These are phyloP conservation scores for Apis florea DNA, from an alignment of 1,140 invertebrate genomes.

Conservation along the genomic window DNA sequence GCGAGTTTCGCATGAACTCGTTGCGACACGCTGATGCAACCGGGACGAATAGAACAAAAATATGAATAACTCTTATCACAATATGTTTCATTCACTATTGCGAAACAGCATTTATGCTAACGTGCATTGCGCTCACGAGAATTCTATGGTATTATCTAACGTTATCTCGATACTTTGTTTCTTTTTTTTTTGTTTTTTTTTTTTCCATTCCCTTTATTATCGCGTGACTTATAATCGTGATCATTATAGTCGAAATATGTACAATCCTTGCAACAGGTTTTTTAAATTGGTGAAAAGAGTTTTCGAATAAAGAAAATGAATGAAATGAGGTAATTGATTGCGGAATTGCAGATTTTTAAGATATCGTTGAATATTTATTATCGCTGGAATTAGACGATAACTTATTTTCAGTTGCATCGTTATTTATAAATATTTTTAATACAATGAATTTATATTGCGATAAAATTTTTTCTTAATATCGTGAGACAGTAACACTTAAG, in stretches of 20 bases:
- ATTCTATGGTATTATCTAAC: constrained; percentile 1
- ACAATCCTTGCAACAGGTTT: no score
- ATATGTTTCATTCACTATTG: constrained; percentile 29
- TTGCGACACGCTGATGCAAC: constrained; percentile 32
- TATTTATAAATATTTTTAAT: no score
- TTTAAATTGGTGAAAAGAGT: no score
- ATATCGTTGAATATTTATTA: no score
- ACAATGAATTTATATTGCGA: neutral
- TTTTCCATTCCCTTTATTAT: neutral
- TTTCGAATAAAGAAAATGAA: no score
- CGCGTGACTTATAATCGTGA: no score
- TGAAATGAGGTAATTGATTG: no score
- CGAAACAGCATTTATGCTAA: neutral
- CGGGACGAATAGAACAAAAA: constrained; percentile 12
- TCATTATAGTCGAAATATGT: no score
- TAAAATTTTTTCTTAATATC: neutral
- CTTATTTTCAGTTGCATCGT: no score
- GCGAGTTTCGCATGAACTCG: neutral
- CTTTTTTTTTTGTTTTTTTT: neutral
- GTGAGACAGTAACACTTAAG: neutral
- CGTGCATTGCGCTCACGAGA: neutral
- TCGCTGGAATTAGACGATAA: no score
- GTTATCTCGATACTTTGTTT: neutral
- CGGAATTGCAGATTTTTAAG: no score
- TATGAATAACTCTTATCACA: constrained; percentile 28